Evolutionary conservation across 2,888 invertebrate species (phyloP).

Genomic region (Venusia cambrica): DNA sequence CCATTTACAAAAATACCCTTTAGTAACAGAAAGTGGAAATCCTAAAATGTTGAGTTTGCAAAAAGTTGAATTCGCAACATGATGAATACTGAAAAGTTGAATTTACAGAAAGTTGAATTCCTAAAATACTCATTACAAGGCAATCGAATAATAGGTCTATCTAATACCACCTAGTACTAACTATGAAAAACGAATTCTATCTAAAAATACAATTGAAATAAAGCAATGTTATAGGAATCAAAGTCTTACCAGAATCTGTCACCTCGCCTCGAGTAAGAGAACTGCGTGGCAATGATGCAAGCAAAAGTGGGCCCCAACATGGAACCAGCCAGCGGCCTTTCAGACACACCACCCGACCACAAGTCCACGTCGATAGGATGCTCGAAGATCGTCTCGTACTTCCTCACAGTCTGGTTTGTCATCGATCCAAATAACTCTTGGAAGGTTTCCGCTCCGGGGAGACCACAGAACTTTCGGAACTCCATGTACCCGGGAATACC

Average conservation of each 20-base stretch:
- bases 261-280: conserved; percentile 92
- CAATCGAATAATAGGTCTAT: too few species aligned
- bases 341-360: conserved; percentile 97
- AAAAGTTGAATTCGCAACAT: too few species aligned
- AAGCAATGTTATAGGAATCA: not conserved
- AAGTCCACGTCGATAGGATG: conserved; percentile 95
- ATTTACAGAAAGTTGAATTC: too few species aligned
- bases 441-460: conserved; percentile 88
- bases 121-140: too few species aligned
- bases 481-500: conserved; percentile 96
- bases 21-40: too few species aligned
- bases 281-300: conserved; percentile 95
- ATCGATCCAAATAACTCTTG: conserved; percentile 92
- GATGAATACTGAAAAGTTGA: too few species aligned
- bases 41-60: too few species aligned
- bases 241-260: conserved; percentile 92
- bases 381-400: conserved; percentile 92
- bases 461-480: conserved; percentile 94
- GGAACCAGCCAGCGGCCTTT: conserved; percentile 92
- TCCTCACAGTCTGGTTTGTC: conserved; percentile 92
- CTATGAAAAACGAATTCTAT: conserved; percentile 18
- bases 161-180: too few species aligned
- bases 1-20: too few species aligned
- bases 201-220: not conserved
- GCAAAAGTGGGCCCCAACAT: conserved; percentile 97